These are phyloP conservation scores for Andrena bicolor DNA, from an alignment of 2,888 invertebrate genomes.

Conservation along the genomic window DNA sequence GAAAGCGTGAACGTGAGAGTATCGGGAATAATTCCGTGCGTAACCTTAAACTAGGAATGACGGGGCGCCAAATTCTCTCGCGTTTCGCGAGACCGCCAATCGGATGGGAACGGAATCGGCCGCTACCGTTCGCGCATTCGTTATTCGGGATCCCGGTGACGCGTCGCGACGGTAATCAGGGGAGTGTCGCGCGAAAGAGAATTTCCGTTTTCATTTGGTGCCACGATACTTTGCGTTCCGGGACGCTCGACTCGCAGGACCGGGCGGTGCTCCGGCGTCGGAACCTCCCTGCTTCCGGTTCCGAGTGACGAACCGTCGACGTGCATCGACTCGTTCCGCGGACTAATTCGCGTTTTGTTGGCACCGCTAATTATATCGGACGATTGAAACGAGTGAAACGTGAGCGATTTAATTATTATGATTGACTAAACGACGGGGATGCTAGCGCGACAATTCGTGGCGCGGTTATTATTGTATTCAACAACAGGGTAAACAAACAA, in stretches of 20 bases:
- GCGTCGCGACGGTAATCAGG: conserved; percentile 35
- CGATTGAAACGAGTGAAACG: conserved; percentile 23
- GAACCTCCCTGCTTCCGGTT: conserved; percentile 46
- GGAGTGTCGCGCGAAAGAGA: conserved; percentile 10
- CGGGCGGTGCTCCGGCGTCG: conserved; percentile 4
- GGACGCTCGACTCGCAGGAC: not conserved
- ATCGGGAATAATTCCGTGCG: conserved; percentile 49
- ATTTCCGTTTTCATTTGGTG: conserved; percentile 5
- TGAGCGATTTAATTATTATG: conserved; percentile 55
- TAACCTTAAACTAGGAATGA: conserved; percentile 58
- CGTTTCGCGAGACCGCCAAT: conserved; percentile 57
- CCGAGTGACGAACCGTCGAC: conserved; percentile 37
- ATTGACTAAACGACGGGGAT: conserved; percentile 70
- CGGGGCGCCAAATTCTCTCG: conserved; percentile 59
- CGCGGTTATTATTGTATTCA: conserved; percentile 81
- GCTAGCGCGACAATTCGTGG: conserved; percentile 76
- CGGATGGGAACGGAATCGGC: not conserved
- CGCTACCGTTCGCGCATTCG: conserved; percentile 31
- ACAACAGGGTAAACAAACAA: conserved; percentile 82
- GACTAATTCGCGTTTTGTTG: conserved; percentile 64
- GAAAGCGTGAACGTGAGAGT: conserved; percentile 65
- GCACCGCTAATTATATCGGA: conserved; percentile 45
- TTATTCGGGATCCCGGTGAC: conserved; percentile 30
- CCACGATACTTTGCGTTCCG: not conserved
- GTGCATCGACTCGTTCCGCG: conserved; percentile 54